Evolutionary conservation across 2,888 invertebrate genomes (phyloP), one percentile per base, ranked within the genome.

Genomic region (Leptothorax acervorum): DNA sequence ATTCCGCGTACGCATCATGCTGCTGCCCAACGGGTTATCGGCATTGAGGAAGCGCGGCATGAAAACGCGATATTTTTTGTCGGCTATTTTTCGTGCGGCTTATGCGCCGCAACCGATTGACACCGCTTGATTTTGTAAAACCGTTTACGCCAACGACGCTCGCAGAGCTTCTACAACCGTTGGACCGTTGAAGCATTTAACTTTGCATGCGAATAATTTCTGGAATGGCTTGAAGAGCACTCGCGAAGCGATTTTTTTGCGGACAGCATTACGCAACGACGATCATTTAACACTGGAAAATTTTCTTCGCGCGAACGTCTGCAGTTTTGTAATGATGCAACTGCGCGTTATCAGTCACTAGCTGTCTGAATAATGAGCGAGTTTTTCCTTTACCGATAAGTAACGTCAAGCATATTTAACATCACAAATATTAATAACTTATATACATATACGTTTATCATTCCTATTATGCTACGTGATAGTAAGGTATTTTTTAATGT

Each of bases 1-100:
- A 86, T 90, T 88, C 86, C 82, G 68, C 85, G 73, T 82, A 55
- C 75, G 70, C 53, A 42, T 66, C 11, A 66, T 1, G 18, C 74
- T 35, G 35, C 53, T 23, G 8, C 2, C 62, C 53, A 62, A 66
- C 74, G 55, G 79, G 57, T 81, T 73, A 81, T 73, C 79, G 73
- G 42, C 39, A 39, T 66, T 42, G 68, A 55, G 78, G 70, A 70
- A 78, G 28, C 82, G 63, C 42, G 42, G 28, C 42, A 18, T 1
- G 18, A 79, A 28, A 39, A 23, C n/a, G 65, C 35, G 66, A 83
- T 48, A 48, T 68, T 68, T 68, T 68, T 51, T 45, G 45, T 48
- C 31, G 28, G 35, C 35, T 35, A 35, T 35, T 35, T 42, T 9
- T 9, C 45, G 45, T 18, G 9, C 31, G 48, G 15, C 8, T 53